A percentile compares a stretch with the other conserved stretches of the same genome.
These are phyloP conservation scores for Steinernema khuongi DNA, from an alignment of 1,140 invertebrate genomes.

Conservation along the genomic window DNA sequence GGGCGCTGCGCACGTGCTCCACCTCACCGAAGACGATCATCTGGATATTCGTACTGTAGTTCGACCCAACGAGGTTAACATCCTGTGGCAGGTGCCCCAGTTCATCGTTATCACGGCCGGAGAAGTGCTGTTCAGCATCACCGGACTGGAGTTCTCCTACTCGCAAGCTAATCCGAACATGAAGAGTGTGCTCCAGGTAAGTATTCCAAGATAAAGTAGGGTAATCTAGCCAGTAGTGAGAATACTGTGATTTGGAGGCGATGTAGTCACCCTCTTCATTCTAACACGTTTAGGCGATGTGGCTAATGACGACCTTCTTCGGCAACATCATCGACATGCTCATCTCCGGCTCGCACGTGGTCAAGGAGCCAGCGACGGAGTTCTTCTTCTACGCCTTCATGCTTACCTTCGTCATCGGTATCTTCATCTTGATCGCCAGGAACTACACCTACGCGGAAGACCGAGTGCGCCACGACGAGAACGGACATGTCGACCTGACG, in stretches of 20 bases:
- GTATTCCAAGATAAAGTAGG: constrained; percentile 2
- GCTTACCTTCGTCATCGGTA: constrained; percentile 49
- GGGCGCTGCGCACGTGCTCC: constrained; percentile 48
- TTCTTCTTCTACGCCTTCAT: constrained; percentile 56
- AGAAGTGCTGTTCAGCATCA: constrained; percentile 53
- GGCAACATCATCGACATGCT: constrained; percentile 53
- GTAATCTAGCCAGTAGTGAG: too few relatives aligned
- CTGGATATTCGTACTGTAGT: constrained; percentile 29
- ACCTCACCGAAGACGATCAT: constrained; percentile 19
- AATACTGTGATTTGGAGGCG: too few relatives aligned
- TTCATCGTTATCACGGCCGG: constrained; percentile 45
- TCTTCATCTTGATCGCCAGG: constrained; percentile 36
- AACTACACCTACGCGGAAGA: constrained; percentile 8
- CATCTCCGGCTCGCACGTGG: constrained; percentile 47
- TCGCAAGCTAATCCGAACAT: constrained; percentile 55
- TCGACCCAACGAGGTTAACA: constrained; percentile 44
- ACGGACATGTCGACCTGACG: background rate
- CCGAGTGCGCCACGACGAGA: constrained; percentile 5
- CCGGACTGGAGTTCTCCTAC: constrained; percentile 57
- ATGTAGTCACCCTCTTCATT: background rate
- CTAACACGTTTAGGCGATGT: constrained; percentile 45
- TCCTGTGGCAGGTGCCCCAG: constrained; percentile 57
- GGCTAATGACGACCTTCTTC: constrained; percentile 55
- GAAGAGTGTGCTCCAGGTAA: constrained; percentile 54
- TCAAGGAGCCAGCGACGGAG: constrained; percentile 49